phyloP scores from a whole-genome alignment of 2,888 invertebrate species.

The Alloplasta piceator region DNA sequence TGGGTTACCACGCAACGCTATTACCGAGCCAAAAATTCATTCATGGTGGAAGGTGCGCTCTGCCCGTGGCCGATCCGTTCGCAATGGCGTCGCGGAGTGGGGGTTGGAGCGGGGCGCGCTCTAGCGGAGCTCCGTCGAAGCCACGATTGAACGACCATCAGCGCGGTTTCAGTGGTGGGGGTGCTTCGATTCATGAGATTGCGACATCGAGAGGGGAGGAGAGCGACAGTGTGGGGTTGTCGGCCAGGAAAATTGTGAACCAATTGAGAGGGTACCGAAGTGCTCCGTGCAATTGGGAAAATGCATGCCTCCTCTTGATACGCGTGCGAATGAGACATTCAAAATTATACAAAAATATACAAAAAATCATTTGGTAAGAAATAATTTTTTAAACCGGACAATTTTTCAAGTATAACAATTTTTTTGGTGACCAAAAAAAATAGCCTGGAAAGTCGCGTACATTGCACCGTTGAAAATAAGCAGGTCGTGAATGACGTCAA shows the following conservation, averaged over 20 bases:
- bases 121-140: neutral
- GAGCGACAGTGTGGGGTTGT: conserved; percentile 31
- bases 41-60: conserved; percentile 46
- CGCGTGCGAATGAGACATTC: neutral
- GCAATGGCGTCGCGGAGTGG: conserved; percentile 7
- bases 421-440: too few species aligned
- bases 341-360: conserved; percentile 20
- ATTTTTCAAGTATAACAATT: too few species aligned
- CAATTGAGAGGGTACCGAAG: neutral
- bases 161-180: conserved; percentile 7
- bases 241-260: conserved; percentile 39
- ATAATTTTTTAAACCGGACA: too few species aligned
- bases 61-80: too few species aligned
- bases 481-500: conserved; percentile 79
- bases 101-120: neutral
- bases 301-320: neutral
- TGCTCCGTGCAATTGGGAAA: conserved; percentile 41
- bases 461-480: conserved; percentile 55
- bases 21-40: conserved; percentile 65
- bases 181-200: conserved; percentile 53
- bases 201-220: conserved; percentile 27
- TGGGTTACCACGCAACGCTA: conserved; percentile 37
- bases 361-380: too few species aligned
- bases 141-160: conserved; percentile 35
- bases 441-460: too few species aligned